These are phyloP conservation scores for Montipora efflorescens DNA, from an alignment of 64 coral and sea anemone genomes.

Conservation along the genomic window DNA sequence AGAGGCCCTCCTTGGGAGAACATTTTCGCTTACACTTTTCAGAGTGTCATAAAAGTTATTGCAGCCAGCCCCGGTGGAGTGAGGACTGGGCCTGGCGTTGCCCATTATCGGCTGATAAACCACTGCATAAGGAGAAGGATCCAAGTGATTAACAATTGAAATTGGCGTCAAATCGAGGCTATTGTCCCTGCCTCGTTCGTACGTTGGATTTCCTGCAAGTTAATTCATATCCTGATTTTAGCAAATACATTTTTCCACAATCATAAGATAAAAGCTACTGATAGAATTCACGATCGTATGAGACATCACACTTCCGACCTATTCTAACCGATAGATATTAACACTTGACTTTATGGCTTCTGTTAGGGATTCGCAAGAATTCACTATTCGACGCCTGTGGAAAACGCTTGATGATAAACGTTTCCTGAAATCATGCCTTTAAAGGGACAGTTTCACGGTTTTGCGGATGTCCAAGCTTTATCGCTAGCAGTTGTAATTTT, in stretches of 20 bases:
- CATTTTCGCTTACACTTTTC: neutral
- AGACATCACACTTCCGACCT: no score
- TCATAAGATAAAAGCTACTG: no score
- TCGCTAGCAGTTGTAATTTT: no score
- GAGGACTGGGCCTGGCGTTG: constrained; percentile 1
- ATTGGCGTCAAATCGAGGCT: constrained; percentile 18
- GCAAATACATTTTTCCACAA: neutral
- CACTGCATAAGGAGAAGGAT: neutral
- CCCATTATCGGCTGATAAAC: constrained; percentile 32
- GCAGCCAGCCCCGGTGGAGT: neutral
- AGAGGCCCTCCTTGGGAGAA: neutral
- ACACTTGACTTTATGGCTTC: no score
- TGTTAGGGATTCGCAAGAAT: no score
- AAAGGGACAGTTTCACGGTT: no score
- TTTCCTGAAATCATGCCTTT: no score
- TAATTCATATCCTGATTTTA: neutral
- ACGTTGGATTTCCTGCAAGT: constrained; percentile 39
- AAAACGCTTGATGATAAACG: no score
- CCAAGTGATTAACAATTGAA: neutral
- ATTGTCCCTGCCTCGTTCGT: constrained; percentile 19
- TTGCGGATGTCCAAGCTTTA: no score
- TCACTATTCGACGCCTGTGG: no score
- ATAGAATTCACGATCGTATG: no score
- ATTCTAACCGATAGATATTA: no score
- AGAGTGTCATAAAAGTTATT: constrained; percentile 35